These are phyloP conservation scores for Dynastes grantii DNA, from an alignment of 2,888 invertebrate species.

Conservation along the genomic window DNA sequence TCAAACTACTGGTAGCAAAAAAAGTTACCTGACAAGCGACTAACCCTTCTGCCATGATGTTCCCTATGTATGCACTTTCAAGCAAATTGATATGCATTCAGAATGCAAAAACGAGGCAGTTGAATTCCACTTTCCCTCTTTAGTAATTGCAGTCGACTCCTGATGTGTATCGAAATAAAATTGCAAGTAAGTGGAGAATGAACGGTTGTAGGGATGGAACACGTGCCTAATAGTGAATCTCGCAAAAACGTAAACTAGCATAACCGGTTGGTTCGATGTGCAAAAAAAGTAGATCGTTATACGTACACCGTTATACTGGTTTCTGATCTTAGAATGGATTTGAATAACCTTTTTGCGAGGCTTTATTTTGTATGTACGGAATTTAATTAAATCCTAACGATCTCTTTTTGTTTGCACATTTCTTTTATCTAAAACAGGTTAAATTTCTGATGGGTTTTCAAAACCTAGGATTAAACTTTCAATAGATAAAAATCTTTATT, in stretches of 20 bases:
- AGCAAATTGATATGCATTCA: slow-evolving; percentile 22
- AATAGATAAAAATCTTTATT: too few species aligned
- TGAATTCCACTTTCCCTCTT: slow-evolving; percentile 23
- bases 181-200: slow-evolving; percentile 44
- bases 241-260: slow-evolving; percentile 45
- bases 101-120: slow-evolving; percentile 36
- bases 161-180: slow-evolving; percentile 41
- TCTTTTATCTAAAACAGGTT: too few species aligned
- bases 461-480: too few species aligned
- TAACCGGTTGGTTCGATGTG: slow-evolving; percentile 35
- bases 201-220: slow-evolving; percentile 9
- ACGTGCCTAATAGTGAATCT: slow-evolving; percentile 26
- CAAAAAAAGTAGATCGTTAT: slow-evolving; percentile 38
- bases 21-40: slow-evolving; percentile 29
- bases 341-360: not conserved
- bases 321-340: not conserved
- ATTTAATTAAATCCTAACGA: not conserved
- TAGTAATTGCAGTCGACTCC: not conserved
- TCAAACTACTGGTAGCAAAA: slow-evolving; percentile 17
- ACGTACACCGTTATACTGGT: slow-evolving; percentile 3
- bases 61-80: slow-evolving; percentile 19
- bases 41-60: slow-evolving; percentile 30
- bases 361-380: not conserved
- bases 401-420: too few species aligned
- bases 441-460: too few species aligned